These are phyloP conservation scores for Sterrhoptilus dennistouni DNA, from an alignment of 2,113 vertebrate species.

Conservation along the genomic window DNA sequence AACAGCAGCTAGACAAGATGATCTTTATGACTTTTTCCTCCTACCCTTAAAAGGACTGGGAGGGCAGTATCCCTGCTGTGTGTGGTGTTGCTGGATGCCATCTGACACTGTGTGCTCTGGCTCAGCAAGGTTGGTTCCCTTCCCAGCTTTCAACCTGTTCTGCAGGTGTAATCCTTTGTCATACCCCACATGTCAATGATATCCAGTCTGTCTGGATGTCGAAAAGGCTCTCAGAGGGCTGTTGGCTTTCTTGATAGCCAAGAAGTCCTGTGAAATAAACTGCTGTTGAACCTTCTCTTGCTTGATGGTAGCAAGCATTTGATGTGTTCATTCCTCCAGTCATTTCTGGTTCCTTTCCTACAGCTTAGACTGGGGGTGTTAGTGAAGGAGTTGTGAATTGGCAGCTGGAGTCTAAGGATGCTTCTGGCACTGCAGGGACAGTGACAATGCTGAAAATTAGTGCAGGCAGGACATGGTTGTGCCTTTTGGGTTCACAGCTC, in stretches of 20 bases:
- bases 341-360: not conserved
- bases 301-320: not conserved
- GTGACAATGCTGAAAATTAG: not conserved
- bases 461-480: not conserved
- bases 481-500: not conserved
- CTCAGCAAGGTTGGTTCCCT: not conserved
- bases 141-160: not conserved
- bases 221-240: not conserved
- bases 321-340: accelerated
- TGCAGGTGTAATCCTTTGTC: not conserved
- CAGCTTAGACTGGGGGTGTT: not conserved
- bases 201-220: not conserved
- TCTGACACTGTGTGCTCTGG: not conserved
- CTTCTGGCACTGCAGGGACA: not conserved
- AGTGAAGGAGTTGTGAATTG: not conserved
- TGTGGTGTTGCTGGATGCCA: not conserved
- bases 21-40: not conserved
- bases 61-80: not conserved
- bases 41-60: not conserved
- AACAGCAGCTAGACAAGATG: not conserved
- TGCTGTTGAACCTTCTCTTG: accelerated
- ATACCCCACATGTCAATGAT: not conserved
- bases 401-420: not conserved
- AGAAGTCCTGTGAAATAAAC: not conserved
- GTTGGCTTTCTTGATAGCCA: not conserved